Conservation (phyloP, 1,140 invertebrate species). For the Trinorchestia longiramus region DNA sequence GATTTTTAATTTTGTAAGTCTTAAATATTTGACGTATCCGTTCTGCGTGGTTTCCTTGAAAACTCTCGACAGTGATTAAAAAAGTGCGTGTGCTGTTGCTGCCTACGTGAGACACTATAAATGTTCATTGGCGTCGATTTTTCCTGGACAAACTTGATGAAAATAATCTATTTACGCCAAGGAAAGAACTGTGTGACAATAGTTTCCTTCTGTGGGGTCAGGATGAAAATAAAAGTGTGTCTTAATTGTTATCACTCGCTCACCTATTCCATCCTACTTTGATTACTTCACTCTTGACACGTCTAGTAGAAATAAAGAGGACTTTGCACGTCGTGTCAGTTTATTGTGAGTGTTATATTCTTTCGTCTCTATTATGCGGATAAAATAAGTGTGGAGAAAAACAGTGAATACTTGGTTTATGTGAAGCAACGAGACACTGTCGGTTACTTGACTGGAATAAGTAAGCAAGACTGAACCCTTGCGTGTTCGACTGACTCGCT, state of each 20-base stretch:
- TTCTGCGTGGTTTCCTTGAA: not conserved
- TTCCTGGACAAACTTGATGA: not conserved
- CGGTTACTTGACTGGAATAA: conserved; percentile 1
- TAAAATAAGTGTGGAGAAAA: not conserved
- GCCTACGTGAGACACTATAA: not conserved
- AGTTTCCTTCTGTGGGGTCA: not conserved
- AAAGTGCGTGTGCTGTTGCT: not conserved
- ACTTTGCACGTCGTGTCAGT: not conserved
- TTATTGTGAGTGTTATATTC: not conserved
- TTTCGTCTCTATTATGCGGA: not conserved
- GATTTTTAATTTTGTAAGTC: not conserved
- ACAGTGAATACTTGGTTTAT: not conserved
- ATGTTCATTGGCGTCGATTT: not conserved
- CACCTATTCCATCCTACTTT: not conserved
- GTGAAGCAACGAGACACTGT: not conserved
- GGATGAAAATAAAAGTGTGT: not conserved
- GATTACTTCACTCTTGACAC: not conserved
- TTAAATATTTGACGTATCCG: not conserved
- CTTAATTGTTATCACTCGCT: not conserved
- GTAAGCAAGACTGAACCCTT: not conserved
- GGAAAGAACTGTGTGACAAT: not conserved
- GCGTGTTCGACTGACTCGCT: not conserved
- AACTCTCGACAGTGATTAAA: not conserved
- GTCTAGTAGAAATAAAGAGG: not conserved
- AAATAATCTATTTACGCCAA: not conserved